phyloP scores from a whole-genome alignment of 1,140 invertebrate genomes.

The Thrips palmi region DNA sequence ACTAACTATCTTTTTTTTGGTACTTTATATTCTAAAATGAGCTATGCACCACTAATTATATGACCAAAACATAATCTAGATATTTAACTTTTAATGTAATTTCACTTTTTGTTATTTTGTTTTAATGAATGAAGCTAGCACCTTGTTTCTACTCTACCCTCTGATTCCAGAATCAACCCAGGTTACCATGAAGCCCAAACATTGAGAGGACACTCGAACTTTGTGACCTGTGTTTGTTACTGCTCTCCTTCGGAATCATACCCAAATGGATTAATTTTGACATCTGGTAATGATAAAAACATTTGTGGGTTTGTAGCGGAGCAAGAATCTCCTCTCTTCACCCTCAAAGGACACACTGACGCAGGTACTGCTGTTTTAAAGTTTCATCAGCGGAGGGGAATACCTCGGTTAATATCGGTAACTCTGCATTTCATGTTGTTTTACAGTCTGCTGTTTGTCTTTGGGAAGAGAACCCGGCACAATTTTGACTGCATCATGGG shows the following conservation, averaged over 20 bases:
- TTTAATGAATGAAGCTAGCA: too few species aligned
- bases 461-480: conserved; percentile 30
- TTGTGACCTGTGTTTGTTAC: conserved; percentile 61
- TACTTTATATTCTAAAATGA: too few species aligned
- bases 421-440: conserved; percentile 22
- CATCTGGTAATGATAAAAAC: conserved; percentile 72
- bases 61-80: too few species aligned
- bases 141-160: too few species aligned
- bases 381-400: conserved; percentile 7
- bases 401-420: conserved; percentile 1
- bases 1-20: too few species aligned
- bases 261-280: conserved; percentile 62
- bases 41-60: too few species aligned
- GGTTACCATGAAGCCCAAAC: conserved; percentile 39
- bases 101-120: conserved; percentile 8
- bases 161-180: conserved; percentile 28
- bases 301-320: conserved; percentile 56
- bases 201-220: conserved; percentile 67
- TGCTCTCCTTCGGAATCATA: conserved; percentile 44
- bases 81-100: background rate
- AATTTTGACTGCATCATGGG: conserved; percentile 77
- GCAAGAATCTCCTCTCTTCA: conserved; percentile 33
- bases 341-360: conserved; percentile 60
- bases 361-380: conserved; percentile 30
- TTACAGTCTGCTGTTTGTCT: conserved; percentile 43